phyloP scores from a whole-genome alignment of 2,113 vertebrate genomes.

The Hystrix cristata region DNA sequence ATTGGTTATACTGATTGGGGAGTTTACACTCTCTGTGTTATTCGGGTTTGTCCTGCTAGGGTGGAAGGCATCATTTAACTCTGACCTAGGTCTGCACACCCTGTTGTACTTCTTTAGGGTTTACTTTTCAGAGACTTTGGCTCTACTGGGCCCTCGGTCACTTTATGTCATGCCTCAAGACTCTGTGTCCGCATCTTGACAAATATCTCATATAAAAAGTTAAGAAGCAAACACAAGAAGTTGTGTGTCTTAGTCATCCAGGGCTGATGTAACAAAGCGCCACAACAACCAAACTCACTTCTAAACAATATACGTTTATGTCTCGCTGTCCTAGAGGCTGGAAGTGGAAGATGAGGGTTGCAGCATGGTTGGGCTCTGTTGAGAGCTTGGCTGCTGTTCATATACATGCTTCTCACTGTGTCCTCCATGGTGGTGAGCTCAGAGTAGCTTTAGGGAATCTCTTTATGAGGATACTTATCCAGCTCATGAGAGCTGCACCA shows the following conservation, averaged over 20 bases:
- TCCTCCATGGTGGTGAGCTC: neutral
- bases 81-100: neutral
- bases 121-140: neutral
- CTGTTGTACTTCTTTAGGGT: neutral
- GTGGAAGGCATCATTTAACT: neutral
- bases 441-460: neutral
- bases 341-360: no score
- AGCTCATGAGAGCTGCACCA: no score
- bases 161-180: neutral
- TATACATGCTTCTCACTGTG: neutral
- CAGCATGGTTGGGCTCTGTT: neutral
- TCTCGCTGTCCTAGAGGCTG: neutral
- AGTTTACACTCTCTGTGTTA: neutral
- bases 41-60: neutral
- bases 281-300: no score
- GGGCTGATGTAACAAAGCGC: no score
- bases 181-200: neutral
- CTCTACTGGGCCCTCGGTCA: neutral
- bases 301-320: no score
- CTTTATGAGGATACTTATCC: neutral
- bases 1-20: neutral
- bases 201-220: neutral
- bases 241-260: neutral
- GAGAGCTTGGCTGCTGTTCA: neutral
- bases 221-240: neutral